Conservation (phyloP, 1,140 invertebrate species). For the Pseudomyrmex concolor region DNA sequence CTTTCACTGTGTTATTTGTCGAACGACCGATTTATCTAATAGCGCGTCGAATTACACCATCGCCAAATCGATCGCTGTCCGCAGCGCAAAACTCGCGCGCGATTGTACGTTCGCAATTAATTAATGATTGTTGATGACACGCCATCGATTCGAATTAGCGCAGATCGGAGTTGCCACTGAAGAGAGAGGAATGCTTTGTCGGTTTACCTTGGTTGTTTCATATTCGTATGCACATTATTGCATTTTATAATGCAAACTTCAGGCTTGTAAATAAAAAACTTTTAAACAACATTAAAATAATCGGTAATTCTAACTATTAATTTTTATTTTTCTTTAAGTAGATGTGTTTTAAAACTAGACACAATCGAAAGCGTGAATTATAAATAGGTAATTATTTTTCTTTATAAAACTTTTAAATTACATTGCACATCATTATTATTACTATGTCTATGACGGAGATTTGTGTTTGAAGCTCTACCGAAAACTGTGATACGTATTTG, state of each 20-base stretch:
- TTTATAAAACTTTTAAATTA: background rate
- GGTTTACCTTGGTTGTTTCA: background rate
- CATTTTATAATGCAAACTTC: conserved; percentile 19
- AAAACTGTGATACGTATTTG: conserved; percentile 26
- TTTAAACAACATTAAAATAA: background rate
- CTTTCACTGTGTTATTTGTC: conserved; percentile 49
- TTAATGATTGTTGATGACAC: conserved; percentile 46
- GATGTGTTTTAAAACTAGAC: no score
- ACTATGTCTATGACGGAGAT: no score
- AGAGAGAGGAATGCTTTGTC: conserved; percentile 27
- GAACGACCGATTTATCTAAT: conserved; percentile 63
- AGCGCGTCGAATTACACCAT: background rate
- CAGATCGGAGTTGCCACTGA: conserved; percentile 2
- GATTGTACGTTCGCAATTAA: conserved; percentile 29
- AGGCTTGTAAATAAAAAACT: conserved; percentile 24
- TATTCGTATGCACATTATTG: conserved; percentile 10
- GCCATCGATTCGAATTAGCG: conserved; percentile 29
- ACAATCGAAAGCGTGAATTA: no score
- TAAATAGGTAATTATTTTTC: no score
- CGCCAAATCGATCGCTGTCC: conserved; percentile 38
- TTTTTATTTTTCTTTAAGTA: no score
- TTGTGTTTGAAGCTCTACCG: conserved; percentile 5
- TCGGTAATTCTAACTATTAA: background rate
- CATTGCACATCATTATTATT: background rate
- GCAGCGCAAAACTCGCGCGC: conserved; percentile 11